Evolutionary conservation across 2,797 vertebrate genomes (phyloP).

Genomic region (Chelonia mydas): DNA sequence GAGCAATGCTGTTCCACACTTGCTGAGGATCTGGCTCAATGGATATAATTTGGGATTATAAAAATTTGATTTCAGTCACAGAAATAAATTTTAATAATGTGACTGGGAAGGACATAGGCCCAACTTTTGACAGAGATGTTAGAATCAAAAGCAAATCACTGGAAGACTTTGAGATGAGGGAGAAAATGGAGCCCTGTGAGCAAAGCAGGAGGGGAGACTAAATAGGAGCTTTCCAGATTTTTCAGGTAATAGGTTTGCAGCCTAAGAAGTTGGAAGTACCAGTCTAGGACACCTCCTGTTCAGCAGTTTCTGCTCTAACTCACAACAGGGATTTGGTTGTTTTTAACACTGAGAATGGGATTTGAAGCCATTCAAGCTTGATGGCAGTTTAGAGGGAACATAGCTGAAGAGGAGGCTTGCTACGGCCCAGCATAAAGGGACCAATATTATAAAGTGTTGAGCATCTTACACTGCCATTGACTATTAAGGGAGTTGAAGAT

Average conservation of each 20-base stretch:
- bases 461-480: not conserved
- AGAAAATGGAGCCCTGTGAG: not conserved
- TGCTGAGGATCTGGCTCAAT: conserved; percentile 4
- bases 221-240: not conserved
- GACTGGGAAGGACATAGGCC: conserved; percentile 21
- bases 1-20: not conserved
- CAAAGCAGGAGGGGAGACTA: not conserved
- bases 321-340: not conserved
- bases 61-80: conserved; percentile 38
- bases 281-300: not conserved
- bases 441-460: not conserved
- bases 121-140: conserved; percentile 1
- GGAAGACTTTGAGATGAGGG: not conserved
- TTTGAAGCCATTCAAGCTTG: not conserved
- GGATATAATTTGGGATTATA: conserved; percentile 65
- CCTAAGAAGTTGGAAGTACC: not conserved
- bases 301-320: not conserved
- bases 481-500: not conserved
- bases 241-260: not conserved
- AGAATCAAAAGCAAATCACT: not conserved
- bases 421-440: not conserved
- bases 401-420: not conserved
- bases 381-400: not conserved
- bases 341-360: not conserved
- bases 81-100: not conserved